Evolutionary conservation across 2,113 vertebrate species (phyloP).

Genomic region (Mixornis gularis): DNA sequence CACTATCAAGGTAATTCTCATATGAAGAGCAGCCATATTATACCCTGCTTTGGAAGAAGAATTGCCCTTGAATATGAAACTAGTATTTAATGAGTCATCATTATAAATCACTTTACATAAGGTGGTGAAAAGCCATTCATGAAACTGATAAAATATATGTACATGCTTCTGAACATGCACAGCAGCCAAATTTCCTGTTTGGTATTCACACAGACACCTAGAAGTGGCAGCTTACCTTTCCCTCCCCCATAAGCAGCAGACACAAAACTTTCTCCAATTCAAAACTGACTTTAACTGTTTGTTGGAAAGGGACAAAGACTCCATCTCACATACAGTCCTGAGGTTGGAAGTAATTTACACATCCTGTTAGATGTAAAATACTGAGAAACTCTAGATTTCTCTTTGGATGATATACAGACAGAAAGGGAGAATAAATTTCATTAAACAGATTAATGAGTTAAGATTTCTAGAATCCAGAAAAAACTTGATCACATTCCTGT

Average conservation of each 20-base stretch:
- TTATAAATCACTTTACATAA: slow-evolving; percentile 19
- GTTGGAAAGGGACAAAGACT: background rate
- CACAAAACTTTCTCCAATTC: background rate
- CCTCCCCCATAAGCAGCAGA: background rate
- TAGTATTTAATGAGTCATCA: background rate
- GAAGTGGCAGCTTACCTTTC: background rate
- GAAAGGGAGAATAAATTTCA: background rate
- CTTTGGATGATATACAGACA: background rate
- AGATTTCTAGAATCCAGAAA: background rate
- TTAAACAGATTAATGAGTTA: background rate
- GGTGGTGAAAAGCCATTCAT: background rate
- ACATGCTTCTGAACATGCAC: background rate
- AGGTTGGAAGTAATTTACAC: background rate
- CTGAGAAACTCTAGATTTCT: background rate
- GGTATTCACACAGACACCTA: background rate
- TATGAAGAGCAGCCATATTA: background rate
- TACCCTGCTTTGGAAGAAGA: background rate
- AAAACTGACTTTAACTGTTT: background rate
- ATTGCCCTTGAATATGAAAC: background rate
- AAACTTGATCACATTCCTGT: background rate
- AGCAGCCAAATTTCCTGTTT: background rate
- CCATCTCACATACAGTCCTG: background rate
- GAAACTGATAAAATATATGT: background rate
- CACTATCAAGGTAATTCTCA: background rate
- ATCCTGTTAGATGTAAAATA: background rate